These are phyloP conservation scores for Heterotilapia buettikoferi DNA, from an alignment of 2,113 vertebrate genomes.

Conservation along the genomic window DNA sequence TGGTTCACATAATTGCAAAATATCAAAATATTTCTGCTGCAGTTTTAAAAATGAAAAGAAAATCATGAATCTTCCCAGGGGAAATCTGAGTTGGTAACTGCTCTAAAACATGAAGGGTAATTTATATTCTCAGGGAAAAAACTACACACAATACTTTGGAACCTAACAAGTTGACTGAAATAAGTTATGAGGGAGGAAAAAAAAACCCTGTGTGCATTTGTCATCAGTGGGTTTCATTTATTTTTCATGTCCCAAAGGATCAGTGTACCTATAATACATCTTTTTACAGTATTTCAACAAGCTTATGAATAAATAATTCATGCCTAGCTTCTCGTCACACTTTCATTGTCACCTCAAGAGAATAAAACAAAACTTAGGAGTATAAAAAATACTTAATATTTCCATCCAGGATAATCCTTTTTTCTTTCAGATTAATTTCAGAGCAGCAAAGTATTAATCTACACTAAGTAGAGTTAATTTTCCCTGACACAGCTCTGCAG, in stretches of 20 bases:
- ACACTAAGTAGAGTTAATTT: constrained; percentile 13
- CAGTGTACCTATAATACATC: neutral
- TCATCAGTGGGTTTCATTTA: neutral
- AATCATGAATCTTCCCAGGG: neutral
- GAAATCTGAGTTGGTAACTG: neutral
- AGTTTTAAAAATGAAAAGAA: neutral
- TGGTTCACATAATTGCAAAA: neutral
- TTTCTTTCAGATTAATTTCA: neutral
- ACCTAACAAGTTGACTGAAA: neutral
- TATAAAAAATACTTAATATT: neutral
- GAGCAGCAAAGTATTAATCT: constrained; percentile 1
- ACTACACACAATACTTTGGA: neutral
- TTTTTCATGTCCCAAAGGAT: neutral
- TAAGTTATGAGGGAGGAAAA: neutral
- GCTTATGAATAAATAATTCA: constrained; percentile 11
- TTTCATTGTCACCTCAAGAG: neutral
- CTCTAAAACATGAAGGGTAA: neutral
- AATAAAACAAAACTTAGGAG: neutral
- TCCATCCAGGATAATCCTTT: neutral
- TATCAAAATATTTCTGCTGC: neutral
- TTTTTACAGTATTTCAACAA: neutral
- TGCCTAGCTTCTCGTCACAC: neutral
- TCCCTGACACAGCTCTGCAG: constrained; percentile 34
- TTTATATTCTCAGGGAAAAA: neutral
- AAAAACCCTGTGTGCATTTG: neutral